Evolutionary conservation across 2,888 invertebrate genomes (phyloP).

Genomic region (Crossocerus cetratus): DNA sequence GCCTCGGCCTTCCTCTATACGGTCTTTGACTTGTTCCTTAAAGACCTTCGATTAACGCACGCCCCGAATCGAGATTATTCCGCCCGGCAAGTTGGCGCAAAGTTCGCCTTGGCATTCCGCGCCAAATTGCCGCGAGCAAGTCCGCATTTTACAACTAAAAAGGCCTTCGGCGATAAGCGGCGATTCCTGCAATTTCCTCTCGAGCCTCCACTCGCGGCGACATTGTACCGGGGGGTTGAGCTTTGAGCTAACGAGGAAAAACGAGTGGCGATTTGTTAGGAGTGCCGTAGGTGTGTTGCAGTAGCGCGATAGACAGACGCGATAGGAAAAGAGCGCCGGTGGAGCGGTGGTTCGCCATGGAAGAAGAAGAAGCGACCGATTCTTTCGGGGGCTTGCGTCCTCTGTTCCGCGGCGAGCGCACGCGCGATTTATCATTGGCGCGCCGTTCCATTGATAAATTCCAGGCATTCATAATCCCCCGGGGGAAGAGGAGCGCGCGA

Average conservation of each 20-base stretch:
- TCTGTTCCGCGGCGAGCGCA: slow-evolving; percentile 56
- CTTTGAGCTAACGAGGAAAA: slow-evolving; percentile 34
- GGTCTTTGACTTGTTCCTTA: neutral
- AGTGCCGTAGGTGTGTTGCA: too few relatives aligned
- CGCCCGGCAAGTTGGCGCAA: too few relatives aligned
- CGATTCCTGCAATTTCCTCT: neutral
- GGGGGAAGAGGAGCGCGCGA: slow-evolving; percentile 31
- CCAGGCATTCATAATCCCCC: slow-evolving; percentile 72
- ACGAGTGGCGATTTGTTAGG: slow-evolving; percentile 54
- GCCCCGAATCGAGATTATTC: too few relatives aligned
- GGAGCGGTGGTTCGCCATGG: too few relatives aligned
- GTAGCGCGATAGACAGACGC: neutral
- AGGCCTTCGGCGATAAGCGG: too few relatives aligned
- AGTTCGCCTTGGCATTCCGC: too few relatives aligned
- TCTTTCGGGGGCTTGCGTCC: too few relatives aligned
- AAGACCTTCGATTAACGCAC: too few relatives aligned
- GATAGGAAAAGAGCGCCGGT: neutral
- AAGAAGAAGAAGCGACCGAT: too few relatives aligned
- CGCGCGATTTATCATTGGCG: slow-evolving; percentile 73
- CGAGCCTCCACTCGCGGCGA: slow-evolving; percentile 5
- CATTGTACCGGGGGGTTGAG: neutral
- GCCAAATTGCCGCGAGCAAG: too few relatives aligned
- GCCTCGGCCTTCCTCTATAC: neutral
- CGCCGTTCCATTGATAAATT: slow-evolving; percentile 75
- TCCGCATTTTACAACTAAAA: too few relatives aligned